Evolutionary conservation across 1,140 invertebrate species (phyloP).

Genomic region (Asbolus verrucosus): DNA sequence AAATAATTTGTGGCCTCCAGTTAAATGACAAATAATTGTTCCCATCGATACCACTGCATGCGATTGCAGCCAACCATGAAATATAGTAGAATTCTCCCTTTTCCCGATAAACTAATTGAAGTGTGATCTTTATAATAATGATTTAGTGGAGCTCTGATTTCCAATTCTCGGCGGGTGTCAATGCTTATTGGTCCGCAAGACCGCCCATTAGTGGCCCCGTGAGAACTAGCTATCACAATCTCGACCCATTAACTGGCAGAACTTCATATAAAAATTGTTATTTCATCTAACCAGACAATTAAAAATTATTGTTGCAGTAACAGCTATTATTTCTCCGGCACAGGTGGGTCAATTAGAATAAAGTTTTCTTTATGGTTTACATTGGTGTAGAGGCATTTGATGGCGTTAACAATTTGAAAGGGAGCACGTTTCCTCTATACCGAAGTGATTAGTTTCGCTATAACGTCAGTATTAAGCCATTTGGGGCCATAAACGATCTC

Average conservation of each 20-base stretch:
- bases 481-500: constrained; percentile 28
- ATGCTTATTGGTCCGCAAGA: constrained; percentile 49
- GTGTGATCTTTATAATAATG: constrained; percentile 49
- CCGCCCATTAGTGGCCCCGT: constrained; percentile 42
- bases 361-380: constrained; percentile 30
- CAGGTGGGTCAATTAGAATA: constrained; percentile 42
- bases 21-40: not conserved
- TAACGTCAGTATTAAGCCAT: constrained; percentile 46
- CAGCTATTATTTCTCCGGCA: constrained; percentile 26
- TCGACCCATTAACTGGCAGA: constrained; percentile 7
- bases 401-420: constrained; percentile 34
- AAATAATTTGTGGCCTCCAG: not conserved
- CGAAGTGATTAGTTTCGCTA: constrained; percentile 42
- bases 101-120: constrained; percentile 50
- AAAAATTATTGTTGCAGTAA: constrained; percentile 32
- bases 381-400: constrained; percentile 26
- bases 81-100: constrained; percentile 43
- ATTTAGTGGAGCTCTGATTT: constrained; percentile 38
- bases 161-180: constrained; percentile 44
- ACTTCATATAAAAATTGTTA: constrained; percentile 15
- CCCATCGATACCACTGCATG: constrained; percentile 33
- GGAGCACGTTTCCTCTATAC: constrained; percentile 43
- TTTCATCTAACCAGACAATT: constrained; percentile 9
- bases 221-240: constrained; percentile 42
- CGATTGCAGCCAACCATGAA: constrained; percentile 26